Conservation (phyloP, 2,888 invertebrate species). For the Habrosyne pyritoides region DNA sequence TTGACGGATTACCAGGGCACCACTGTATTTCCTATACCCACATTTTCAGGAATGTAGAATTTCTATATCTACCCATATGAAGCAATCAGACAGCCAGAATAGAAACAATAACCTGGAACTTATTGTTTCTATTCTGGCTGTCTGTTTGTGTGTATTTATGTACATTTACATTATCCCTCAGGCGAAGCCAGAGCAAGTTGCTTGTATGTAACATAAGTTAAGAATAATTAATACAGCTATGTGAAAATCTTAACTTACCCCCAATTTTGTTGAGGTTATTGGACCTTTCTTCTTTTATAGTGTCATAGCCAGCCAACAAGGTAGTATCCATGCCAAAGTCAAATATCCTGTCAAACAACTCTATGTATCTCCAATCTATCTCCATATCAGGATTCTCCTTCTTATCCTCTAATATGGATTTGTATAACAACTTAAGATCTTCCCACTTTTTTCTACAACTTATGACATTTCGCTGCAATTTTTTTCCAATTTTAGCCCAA, state of each 20-base stretch:
- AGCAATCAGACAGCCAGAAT: no score
- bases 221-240: no score
- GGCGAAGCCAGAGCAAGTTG: no score
- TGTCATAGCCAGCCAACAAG: conserved; percentile 58
- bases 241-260: conserved; percentile 55
- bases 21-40: no score
- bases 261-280: conserved; percentile 41
- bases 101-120: no score
- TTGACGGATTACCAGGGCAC: no score
- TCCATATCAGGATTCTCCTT: conserved; percentile 71
- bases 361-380: conserved; percentile 75
- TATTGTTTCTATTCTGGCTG: no score
- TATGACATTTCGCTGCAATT: conserved; percentile 41
- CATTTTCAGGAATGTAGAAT: no score
- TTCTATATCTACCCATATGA: no score
- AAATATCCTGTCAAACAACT: conserved; percentile 73
- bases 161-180: no score
- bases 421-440: conserved; percentile 57
- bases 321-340: conserved; percentile 73
- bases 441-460: conserved; percentile 64
- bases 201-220: no score
- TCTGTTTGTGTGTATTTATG: no score
- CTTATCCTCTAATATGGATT: conserved; percentile 64
- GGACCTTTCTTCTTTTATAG: conserved; percentile 24
- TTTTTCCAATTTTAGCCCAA: conserved; percentile 56